A percentile compares a stretch with the other conserved stretches of the same genome.
Conservation (phyloP, 2,888 invertebrate genomes). For the Dinocampus coccinellae region DNA sequence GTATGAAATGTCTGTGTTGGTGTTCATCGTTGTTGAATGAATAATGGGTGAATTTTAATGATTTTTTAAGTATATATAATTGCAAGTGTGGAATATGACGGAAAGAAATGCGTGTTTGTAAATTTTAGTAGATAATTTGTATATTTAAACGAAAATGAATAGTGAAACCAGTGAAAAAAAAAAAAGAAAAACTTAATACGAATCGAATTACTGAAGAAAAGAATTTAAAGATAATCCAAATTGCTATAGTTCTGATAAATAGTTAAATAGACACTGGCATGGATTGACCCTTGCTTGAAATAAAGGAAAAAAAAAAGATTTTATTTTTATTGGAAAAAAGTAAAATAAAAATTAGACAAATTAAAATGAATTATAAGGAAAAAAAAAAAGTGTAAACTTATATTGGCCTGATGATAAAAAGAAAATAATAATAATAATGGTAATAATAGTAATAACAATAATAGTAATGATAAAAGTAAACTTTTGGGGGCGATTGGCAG, state of each 20-base stretch:
- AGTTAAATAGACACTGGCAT: conserved; percentile 31
- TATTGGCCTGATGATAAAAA: conserved; percentile 11
- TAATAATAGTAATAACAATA: too few species aligned
- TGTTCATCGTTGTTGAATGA: conserved; percentile 50
- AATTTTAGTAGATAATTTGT: neutral
- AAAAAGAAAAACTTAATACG: neutral
- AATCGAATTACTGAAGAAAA: conserved; percentile 22
- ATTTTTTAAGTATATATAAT: conserved; percentile 23
- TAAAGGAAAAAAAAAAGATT: conserved; percentile 23
- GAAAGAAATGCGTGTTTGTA: conserved; percentile 8
- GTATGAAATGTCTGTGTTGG: conserved; percentile 50
- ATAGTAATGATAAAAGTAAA: too few species aligned
- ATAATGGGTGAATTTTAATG: conserved; percentile 28
- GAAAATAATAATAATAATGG: too few species aligned
- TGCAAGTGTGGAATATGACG: conserved; percentile 1
- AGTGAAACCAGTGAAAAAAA: too few species aligned
- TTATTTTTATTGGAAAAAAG: conserved; percentile 38
- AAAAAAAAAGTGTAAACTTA: conserved; percentile 40
- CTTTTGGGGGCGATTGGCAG: conserved; percentile 15
- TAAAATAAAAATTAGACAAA: conserved; percentile 31
- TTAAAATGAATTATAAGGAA: conserved; percentile 9
- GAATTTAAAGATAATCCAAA: too few species aligned
- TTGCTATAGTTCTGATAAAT: conserved; percentile 25
- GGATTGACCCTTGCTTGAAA: conserved; percentile 21
- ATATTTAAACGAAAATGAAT: conserved; percentile 6